phyloP scores from a whole-genome alignment of 2,888 invertebrate species.

The Nomada goodeniana region DNA sequence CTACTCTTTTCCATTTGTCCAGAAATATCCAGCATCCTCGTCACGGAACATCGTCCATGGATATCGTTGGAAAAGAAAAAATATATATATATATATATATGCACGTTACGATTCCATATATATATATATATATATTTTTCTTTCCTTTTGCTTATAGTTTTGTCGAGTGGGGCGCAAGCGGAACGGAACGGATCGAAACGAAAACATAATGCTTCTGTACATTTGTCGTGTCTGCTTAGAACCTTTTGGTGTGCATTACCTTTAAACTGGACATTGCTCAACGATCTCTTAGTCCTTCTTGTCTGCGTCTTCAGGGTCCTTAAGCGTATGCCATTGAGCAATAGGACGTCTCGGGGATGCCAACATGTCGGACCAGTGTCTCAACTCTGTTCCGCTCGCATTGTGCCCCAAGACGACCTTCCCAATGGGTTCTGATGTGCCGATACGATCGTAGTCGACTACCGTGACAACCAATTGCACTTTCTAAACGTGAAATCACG shows the following conservation, averaged over 20 bases:
- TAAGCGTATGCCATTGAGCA: slow-evolving; percentile 99
- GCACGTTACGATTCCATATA: not conserved
- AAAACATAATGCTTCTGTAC: slow-evolving; percentile 53
- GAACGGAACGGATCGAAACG: slow-evolving; percentile 40
- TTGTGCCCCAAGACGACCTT: slow-evolving; percentile 98
- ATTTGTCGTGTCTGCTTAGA: slow-evolving; percentile 60
- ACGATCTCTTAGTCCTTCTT: slow-evolving; percentile 89
- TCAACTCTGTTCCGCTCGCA: slow-evolving; percentile 98
- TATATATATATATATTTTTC: slow-evolving; percentile 20
- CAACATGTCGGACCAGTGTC: slow-evolving; percentile 99
- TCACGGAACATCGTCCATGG: slow-evolving; percentile 34
- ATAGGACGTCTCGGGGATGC: slow-evolving; percentile 99
- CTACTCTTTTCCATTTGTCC: slow-evolving; percentile 9
- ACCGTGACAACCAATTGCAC: slow-evolving; percentile 99
- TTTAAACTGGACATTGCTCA: slow-evolving; percentile 59
- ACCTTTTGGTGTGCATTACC: slow-evolving; percentile 68
- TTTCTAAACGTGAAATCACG: slow-evolving; percentile 89
- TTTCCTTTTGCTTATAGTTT: slow-evolving; percentile 19
- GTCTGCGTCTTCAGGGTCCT: slow-evolving; percentile 98
- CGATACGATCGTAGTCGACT: slow-evolving; percentile 99
- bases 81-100: slow-evolving; percentile 29
- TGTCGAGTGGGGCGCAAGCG: slow-evolving; percentile 46
- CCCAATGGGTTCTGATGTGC: slow-evolving; percentile 99
- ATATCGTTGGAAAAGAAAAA: slow-evolving; percentile 46
- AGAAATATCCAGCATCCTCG: slow-evolving; percentile 35